Evolutionary conservation across 2,797 vertebrate genomes (phyloP).

Genomic region (Pseudomugil tenellus): DNA sequence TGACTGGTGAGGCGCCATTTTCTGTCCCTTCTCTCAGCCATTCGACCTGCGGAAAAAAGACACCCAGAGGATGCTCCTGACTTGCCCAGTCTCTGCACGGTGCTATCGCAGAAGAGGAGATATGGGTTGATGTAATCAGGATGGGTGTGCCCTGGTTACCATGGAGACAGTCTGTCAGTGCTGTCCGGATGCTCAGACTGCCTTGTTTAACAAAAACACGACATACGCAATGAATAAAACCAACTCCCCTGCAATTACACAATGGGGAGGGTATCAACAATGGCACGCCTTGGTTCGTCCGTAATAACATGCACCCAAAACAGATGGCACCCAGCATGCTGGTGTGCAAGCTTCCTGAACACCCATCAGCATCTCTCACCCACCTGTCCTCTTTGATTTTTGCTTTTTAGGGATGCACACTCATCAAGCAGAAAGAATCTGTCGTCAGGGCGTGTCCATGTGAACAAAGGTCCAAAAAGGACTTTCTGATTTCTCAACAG

Average conservation of each 20-base stretch:
- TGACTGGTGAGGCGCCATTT: constrained; percentile 60
- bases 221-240: constrained; percentile 50
- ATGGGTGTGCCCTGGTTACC: constrained; percentile 81
- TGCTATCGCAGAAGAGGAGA: constrained; percentile 63
- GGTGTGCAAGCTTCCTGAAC: constrained; percentile 29
- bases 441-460: constrained; percentile 65
- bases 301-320: constrained; percentile 50
- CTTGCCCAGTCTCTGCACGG: constrained; percentile 63
- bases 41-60: constrained; percentile 37
- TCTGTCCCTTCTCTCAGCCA: constrained; percentile 40
- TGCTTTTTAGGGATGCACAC: constrained; percentile 4
- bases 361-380: constrained; percentile 30
- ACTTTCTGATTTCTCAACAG: constrained; percentile 19
- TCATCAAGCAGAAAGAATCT: constrained; percentile 40
- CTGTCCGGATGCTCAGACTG: constrained; percentile 51
- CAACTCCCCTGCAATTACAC: constrained; percentile 32
- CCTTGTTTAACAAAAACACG: constrained; percentile 58
- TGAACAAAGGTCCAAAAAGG: constrained; percentile 33
- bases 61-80: constrained; percentile 50
- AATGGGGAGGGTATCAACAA: constrained; percentile 56
- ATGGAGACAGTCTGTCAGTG: constrained; percentile 75
- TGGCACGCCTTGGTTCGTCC: constrained; percentile 53
- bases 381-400: constrained; percentile 4
- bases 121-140: constrained; percentile 75
- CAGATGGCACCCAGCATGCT: constrained; percentile 49